These are phyloP conservation scores for Philopotamus ludificatus DNA, from an alignment of 1,140 invertebrate species.

Conservation along the genomic window DNA sequence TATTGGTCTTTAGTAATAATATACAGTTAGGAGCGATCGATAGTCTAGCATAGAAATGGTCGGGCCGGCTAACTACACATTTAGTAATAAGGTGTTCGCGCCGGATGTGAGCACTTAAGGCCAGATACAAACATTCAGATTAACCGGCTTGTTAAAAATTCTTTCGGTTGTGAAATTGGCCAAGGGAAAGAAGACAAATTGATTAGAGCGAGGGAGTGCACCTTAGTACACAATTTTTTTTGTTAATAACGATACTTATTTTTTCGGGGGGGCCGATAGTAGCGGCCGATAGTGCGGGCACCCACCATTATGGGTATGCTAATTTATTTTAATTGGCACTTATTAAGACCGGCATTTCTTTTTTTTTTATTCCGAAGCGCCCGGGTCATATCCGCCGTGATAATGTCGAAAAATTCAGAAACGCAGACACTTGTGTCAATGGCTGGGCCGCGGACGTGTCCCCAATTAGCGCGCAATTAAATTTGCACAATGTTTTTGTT, in stretches of 20 bases:
- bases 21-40: not conserved
- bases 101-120: constrained; percentile 38
- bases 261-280: constrained; percentile 8
- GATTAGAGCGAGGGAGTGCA: constrained; percentile 25
- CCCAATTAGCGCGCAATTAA: no score
- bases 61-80: not conserved
- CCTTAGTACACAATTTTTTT: no score
- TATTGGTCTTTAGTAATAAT: not conserved
- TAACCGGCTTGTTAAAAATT: constrained; percentile 37
- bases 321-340: constrained; percentile 37
- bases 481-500: no score
- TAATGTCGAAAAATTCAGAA: not conserved
- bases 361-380: no score
- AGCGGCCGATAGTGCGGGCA: constrained; percentile 14
- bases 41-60: not conserved
- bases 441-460: no score
- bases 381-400: no score
- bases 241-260: constrained; percentile 27
- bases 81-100: constrained; percentile 34
- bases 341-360: no score
- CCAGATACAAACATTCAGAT: constrained; percentile 39
- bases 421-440: no score
- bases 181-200: constrained; percentile 19
- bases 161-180: constrained; percentile 35
- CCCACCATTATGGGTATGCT: constrained; percentile 21